Evolutionary conservation across 2,888 invertebrate genomes (phyloP).

Genomic region (Bimastos eiseni): DNA sequence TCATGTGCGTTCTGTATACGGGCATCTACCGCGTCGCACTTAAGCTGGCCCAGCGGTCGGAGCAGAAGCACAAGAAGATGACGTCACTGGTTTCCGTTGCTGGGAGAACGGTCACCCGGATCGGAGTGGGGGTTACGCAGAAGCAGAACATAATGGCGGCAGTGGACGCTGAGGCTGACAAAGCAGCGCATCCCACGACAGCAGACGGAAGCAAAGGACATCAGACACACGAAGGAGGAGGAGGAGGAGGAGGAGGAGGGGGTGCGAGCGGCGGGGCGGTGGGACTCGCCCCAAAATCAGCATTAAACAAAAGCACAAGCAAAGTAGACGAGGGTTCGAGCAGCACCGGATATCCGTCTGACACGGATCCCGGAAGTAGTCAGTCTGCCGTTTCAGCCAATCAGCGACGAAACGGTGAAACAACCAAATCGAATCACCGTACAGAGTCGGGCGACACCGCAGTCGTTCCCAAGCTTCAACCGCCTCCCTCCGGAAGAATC

Average conservation of each 20-base stretch:
- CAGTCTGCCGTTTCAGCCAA: conserved; percentile 22
- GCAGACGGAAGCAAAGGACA: background rate
- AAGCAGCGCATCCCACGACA: background rate
- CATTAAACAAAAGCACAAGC: background rate
- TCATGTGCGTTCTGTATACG: conserved; percentile 91
- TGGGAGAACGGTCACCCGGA: conserved; percentile 50
- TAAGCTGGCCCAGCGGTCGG: conserved; percentile 94
- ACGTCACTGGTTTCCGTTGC: conserved; percentile 50
- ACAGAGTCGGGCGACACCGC: background rate
- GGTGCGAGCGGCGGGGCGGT: background rate
- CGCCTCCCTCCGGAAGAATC: conserved; percentile 24
- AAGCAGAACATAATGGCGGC: conserved; percentile 16
- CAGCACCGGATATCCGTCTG: conserved; percentile 28
- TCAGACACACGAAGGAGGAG: background rate
- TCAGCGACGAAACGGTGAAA: conserved; percentile 1
- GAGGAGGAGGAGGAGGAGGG: background rate
- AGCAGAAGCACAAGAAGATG: conserved; percentile 86
- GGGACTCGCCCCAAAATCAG: background rate
- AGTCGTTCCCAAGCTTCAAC: conserved; percentile 26
- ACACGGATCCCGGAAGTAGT: conserved; percentile 27
- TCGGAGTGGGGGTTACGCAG: conserved; percentile 44
- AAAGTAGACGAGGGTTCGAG: conserved; percentile 25
- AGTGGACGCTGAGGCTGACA: background rate
- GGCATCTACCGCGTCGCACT: conserved; percentile 97
- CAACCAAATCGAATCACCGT: background rate